A percentile compares a stretch with the other conserved stretches of the same genome.
Conservation (phyloP, 1,140 invertebrate genomes). For the Tribolium castaneum region DNA sequence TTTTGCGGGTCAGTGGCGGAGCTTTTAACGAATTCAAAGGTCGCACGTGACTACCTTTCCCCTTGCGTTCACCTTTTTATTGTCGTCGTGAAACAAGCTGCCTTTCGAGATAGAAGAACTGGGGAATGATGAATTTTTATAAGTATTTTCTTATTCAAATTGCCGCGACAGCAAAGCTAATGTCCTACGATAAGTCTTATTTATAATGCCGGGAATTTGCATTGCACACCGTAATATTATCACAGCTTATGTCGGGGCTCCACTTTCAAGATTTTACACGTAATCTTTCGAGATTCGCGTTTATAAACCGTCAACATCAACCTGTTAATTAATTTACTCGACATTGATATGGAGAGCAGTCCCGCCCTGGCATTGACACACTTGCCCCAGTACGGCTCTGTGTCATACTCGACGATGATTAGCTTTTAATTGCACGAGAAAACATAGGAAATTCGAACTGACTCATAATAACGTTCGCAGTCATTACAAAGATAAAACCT, state of each 20-base stretch:
- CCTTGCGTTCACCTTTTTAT: background rate
- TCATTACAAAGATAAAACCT: background rate
- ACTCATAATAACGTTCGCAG: background rate
- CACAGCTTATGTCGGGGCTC: slow-evolving; percentile 1
- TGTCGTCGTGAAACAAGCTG: background rate
- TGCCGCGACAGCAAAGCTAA: slow-evolving; percentile 11
- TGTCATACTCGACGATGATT: background rate
- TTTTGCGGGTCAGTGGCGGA: background rate
- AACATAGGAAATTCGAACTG: background rate
- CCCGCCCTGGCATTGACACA: background rate
- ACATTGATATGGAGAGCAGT: background rate
- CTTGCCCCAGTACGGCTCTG: background rate
- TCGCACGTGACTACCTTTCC: slow-evolving; percentile 15
- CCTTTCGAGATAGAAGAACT: background rate
- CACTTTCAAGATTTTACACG: background rate
- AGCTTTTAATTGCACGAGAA: background rate
- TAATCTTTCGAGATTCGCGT: background rate
- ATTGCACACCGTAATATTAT: slow-evolving; percentile 26
- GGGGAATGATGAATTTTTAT: slow-evolving; percentile 23
- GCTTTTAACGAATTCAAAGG: slow-evolving; percentile 17
- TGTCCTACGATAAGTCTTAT: slow-evolving; percentile 24
- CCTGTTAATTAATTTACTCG: slow-evolving; percentile 8
- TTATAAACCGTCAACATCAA: background rate
- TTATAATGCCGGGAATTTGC: slow-evolving; percentile 19
- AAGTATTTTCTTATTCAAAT: slow-evolving; percentile 29